These are phyloP conservation scores for Nomia melanderi DNA, from an alignment of 1,140 invertebrate genomes.

Conservation along the genomic window DNA sequence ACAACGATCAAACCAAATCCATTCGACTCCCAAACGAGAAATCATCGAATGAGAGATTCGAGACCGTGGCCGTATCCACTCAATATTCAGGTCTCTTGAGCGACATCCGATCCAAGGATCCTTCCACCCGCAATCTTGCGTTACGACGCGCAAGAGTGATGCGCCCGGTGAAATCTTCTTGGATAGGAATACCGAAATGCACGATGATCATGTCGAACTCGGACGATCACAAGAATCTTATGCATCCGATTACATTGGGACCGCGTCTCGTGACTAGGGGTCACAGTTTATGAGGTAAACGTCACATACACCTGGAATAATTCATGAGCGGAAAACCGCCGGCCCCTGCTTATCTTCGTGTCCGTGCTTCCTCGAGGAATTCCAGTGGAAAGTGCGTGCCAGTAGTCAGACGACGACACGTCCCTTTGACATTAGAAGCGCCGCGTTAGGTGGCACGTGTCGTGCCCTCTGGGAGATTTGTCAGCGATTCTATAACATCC, in stretches of 20 bases:
- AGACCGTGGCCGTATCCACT: not conserved
- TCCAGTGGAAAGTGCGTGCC: conserved; percentile 28
- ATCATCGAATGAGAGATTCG: not conserved
- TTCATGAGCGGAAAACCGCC: conserved; percentile 58
- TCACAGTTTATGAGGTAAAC: conserved; percentile 47
- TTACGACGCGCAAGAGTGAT: not conserved
- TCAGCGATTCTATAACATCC: not conserved
- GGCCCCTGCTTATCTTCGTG: conserved; percentile 29
- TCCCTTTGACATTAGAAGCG: not conserved
- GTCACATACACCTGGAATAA: conserved; percentile 56
- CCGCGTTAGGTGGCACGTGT: not conserved
- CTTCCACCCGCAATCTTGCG: not conserved
- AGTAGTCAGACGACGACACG: not conserved
- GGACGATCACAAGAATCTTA: conserved; percentile 7
- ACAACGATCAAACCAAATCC: no score
- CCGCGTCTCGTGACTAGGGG: conserved; percentile 35
- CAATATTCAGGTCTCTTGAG: not conserved
- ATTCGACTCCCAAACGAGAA: not conserved
- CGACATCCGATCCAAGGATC: not conserved
- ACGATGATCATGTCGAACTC: not conserved
- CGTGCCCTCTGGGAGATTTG: not conserved
- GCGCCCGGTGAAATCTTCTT: conserved; percentile 13
- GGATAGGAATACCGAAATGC: conserved; percentile 14
- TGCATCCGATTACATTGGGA: conserved; percentile 35
- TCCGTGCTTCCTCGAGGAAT: conserved; percentile 4